Percentiles rank a stretch among this genome's conserved stretches.
Conservation (phyloP, 1,140 invertebrate genomes). For the Pissodes strobi region DNA sequence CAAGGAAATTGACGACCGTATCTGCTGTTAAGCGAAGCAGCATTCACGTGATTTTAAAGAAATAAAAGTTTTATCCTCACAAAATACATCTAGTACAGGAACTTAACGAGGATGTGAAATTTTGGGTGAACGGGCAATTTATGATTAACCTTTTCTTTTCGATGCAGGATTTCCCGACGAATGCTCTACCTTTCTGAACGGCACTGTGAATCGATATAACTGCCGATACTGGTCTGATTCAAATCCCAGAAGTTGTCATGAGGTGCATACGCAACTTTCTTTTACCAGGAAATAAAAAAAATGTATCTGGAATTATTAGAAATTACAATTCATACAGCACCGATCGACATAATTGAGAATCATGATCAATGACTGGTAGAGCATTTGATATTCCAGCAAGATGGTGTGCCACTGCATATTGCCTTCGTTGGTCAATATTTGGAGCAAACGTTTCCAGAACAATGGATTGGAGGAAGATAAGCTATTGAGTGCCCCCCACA, state of each 20-base stretch:
- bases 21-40: no score
- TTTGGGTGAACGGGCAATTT: no score
- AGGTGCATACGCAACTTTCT: conserved; percentile 11
- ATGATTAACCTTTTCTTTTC: no score
- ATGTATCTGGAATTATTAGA: conserved; percentile 19
- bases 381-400: conserved; percentile 8
- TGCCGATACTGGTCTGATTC: conserved; percentile 22
- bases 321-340: background rate
- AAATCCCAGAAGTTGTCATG: conserved; percentile 13
- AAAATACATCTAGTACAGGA: no score
- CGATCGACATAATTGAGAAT: background rate
- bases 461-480: conserved; percentile 55
- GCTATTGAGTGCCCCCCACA: conserved; percentile 55
- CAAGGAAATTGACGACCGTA: no score
- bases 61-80: no score
- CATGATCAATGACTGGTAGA: conserved; percentile 3
- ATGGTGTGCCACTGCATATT: conserved; percentile 8
- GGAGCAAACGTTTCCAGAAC: conserved; percentile 49
- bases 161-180: no score
- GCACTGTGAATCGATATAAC: conserved; percentile 25
- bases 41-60: no score
- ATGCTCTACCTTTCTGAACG: conserved; percentile 25
- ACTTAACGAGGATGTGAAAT: no score
- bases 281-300: conserved; percentile 26
- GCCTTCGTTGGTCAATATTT: conserved; percentile 39